These are phyloP conservation scores for Sterna hirundo DNA, from an alignment of 2,113 vertebrate genomes.

Conservation along the genomic window DNA sequence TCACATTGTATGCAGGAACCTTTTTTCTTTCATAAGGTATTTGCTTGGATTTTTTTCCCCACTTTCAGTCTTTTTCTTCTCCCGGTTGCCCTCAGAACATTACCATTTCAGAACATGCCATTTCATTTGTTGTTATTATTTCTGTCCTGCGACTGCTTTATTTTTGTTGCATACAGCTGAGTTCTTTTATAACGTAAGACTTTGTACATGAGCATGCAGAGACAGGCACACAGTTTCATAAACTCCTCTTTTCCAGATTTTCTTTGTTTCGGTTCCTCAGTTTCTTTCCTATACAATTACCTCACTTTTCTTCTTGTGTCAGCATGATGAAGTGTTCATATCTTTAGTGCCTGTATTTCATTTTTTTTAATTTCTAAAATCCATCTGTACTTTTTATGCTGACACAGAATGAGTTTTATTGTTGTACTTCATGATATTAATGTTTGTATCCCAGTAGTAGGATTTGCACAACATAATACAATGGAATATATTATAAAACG, in stretches of 20 bases:
- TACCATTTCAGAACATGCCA: accelerated
- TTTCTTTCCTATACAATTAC: not conserved
- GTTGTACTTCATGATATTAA: slow-evolving; percentile 45
- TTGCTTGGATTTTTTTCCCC: not conserved
- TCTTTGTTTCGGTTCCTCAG: not conserved
- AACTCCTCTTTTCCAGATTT: not conserved
- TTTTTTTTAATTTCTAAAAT: not conserved
- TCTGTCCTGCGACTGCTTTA: not conserved
- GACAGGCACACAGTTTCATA: not conserved
- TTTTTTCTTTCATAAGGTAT: not conserved
- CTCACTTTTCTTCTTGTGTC: not conserved
- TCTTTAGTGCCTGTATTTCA: not conserved
- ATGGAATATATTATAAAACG: slow-evolving; percentile 29
- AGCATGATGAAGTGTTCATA: not conserved
- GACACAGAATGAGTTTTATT: slow-evolving; percentile 47
- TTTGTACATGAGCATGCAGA: not conserved
- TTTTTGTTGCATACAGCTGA: not conserved
- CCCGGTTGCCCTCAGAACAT: not conserved
- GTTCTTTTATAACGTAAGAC: not conserved
- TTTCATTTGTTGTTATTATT: not conserved
- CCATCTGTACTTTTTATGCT: not conserved
- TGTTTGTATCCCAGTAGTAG: slow-evolving; percentile 41
- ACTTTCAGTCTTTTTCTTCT: not conserved
- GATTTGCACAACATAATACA: slow-evolving; percentile 33
- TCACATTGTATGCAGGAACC: not conserved